Evolutionary conservation across 2,113 vertebrate species (phyloP).

Genomic region (Sula dactylatra): DNA sequence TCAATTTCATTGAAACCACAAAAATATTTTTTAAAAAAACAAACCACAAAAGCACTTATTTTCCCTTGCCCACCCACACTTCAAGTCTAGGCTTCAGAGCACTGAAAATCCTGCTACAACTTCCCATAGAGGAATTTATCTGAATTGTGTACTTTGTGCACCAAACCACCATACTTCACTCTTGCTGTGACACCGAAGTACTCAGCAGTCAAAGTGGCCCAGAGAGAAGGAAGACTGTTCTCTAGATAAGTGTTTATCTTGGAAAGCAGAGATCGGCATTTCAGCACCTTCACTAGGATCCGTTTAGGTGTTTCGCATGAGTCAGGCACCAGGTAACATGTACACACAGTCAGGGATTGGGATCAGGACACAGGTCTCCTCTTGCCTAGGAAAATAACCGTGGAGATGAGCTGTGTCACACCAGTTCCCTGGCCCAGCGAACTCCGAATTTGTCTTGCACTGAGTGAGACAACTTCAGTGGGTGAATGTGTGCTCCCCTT

Average conservation of each 20-base stretch:
- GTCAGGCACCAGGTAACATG: not conserved
- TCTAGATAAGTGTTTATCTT: not conserved
- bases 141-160: not conserved
- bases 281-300: not conserved
- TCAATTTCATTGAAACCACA: slow-evolving; percentile 2
- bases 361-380: not conserved
- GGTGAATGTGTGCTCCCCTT: not conserved
- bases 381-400: not conserved
- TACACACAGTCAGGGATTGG: not conserved
- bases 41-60: slow-evolving; percentile 8
- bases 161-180: not conserved
- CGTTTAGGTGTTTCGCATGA: not conserved
- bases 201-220: not conserved
- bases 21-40: not conserved
- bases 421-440: not conserved
- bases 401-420: not conserved
- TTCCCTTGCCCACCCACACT: slow-evolving; percentile 6
- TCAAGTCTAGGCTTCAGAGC: not conserved
- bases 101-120: not conserved
- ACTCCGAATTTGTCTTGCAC: not conserved
- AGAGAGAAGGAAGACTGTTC: not conserved
- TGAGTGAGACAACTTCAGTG: not conserved
- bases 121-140: not conserved
- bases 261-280: not conserved
- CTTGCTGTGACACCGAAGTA: not conserved